Conservation (phyloP, 1,140 invertebrate species). For the Brachionus sp. region DNA sequence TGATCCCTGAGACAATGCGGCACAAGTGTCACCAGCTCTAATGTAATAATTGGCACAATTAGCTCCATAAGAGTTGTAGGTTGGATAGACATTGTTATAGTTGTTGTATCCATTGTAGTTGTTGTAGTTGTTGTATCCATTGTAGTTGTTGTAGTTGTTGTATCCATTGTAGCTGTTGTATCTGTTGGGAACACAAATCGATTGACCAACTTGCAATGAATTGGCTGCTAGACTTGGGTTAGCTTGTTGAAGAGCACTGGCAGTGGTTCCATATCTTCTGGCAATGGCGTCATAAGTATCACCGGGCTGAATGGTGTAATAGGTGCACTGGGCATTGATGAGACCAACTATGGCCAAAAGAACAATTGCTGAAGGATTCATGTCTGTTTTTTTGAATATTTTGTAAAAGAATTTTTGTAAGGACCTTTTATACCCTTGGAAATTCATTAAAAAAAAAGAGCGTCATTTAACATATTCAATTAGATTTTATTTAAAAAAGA, state of each 20-base stretch:
- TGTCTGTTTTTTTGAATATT: neutral
- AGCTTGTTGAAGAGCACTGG: constrained; percentile 1
- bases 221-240: neutral
- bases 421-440: too few species aligned
- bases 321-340: constrained; percentile 15
- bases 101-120: too few species aligned
- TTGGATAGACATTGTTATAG: neutral
- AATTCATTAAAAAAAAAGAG: neutral
- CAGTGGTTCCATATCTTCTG: constrained; percentile 13
- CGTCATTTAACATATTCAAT: neutral
- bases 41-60: neutral
- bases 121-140: too few species aligned
- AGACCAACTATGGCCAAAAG: neutral
- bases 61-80: neutral
- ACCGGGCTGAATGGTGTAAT: constrained; percentile 18
- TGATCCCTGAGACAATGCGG: neutral
- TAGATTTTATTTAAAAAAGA: neutral
- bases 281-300: constrained; percentile 23
- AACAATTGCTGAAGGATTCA: neutral
- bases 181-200: neutral
- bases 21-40: neutral
- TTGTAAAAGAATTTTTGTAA: neutral
- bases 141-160: too few species aligned
- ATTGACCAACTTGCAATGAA: constrained; percentile 7
- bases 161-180: too few species aligned